Conservation (phyloP, 2,888 invertebrate species). For the Eurois occulta region DNA sequence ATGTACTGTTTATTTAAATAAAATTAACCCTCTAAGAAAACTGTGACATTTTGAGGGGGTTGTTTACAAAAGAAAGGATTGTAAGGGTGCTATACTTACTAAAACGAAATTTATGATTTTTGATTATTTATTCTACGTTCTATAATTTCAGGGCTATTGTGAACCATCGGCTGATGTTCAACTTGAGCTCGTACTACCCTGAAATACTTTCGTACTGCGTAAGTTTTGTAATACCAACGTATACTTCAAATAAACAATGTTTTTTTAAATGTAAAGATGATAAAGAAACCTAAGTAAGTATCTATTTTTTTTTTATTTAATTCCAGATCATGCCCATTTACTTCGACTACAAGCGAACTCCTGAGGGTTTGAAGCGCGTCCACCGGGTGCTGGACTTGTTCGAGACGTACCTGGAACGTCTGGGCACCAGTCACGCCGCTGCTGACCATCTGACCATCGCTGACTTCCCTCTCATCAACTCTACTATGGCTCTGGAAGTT, state of each 20-base stretch:
- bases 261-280: background rate
- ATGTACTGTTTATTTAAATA: background rate
- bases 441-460: slow-evolving; percentile 93
- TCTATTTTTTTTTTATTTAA: background rate
- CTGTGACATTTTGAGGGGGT: background rate
- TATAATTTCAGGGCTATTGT: slow-evolving; percentile 91
- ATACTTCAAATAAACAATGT: background rate
- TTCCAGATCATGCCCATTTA: slow-evolving; percentile 94
- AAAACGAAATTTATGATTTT: background rate
- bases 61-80: background rate
- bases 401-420: slow-evolving; percentile 92
- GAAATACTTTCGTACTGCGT: slow-evolving; percentile 92
- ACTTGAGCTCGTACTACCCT: slow-evolving; percentile 94
- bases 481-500: slow-evolving; percentile 93
- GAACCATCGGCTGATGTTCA: slow-evolving; percentile 95
- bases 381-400: slow-evolving; percentile 92
- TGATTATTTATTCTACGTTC: background rate
- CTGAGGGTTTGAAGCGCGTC: slow-evolving; percentile 92
- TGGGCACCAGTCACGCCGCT: slow-evolving; percentile 92
- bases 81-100: background rate
- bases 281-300: no score
- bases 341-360: slow-evolving; percentile 93
- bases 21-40: background rate
- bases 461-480: slow-evolving; percentile 93
- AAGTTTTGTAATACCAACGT: slow-evolving; percentile 70